Conservation (phyloP, 1,140 invertebrate genomes). For the Saxidomus purpurata region DNA sequence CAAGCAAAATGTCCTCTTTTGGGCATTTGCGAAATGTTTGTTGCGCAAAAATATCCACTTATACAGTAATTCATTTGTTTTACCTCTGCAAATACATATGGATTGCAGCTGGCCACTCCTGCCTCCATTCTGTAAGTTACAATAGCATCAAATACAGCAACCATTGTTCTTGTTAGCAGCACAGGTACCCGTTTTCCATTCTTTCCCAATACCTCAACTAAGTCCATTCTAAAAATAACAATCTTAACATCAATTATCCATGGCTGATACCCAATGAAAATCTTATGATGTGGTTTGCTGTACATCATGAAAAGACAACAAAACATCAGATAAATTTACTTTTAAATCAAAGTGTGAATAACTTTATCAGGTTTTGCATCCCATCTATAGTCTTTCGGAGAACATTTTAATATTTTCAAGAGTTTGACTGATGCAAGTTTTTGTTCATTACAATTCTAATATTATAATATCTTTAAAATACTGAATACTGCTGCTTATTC, state of each 20-base stretch:
- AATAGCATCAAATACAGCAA: neutral
- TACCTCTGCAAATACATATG: conserved; percentile 25
- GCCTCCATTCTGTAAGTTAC: neutral
- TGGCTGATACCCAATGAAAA: neutral
- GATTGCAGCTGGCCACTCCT: neutral
- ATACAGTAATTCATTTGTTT: conserved; percentile 8
- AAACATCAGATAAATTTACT: neutral
- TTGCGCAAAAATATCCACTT: conserved; percentile 5
- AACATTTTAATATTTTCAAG: conserved; percentile 1
- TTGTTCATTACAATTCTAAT: conserved; percentile 6
- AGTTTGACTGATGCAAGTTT: conserved; percentile 5
- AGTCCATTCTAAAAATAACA: conserved; percentile 13
- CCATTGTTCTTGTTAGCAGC: conserved; percentile 3
- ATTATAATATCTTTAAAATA: conserved; percentile 7
- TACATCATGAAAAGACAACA: conserved; percentile 1
- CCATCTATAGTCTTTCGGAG: neutral
- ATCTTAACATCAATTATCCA: neutral
- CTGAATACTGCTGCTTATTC: conserved; percentile 4
- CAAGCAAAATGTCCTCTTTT: conserved; percentile 5
- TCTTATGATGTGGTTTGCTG: conserved; percentile 1
- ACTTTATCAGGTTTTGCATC: conserved; percentile 5
- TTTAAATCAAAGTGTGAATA: conserved; percentile 6
- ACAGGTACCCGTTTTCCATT: conserved; percentile 11
- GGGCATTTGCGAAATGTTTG: neutral
- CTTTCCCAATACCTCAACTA: conserved; percentile 9